Evolutionary conservation across 2,797 vertebrate genomes (phyloP), one percentile per base, ranked within the genome.

Genomic region (Echiichthys vipera): DNA sequence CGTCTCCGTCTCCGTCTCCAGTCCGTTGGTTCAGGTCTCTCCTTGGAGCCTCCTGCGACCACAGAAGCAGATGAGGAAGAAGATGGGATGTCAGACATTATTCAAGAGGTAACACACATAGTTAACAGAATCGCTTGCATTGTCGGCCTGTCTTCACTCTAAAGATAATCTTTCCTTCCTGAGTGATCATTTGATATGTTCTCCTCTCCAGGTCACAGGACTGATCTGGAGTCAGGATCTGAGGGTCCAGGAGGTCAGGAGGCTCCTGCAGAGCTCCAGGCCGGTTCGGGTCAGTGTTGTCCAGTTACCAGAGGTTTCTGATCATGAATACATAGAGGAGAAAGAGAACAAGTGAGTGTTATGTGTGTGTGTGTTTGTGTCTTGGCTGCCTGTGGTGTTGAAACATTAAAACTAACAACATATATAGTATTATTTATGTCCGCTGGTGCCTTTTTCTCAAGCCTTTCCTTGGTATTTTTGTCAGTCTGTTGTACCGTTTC

Each of bases 311-410:
- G 98, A 99, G 83, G 96, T 99, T 65, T 99, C 96, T 37, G 98
- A 99, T 83, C 98, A 99, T 0, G 98, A 99, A 87, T 99, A 97
- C 90, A 98, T 99, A 1, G 98, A 99, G 80, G 98, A 99, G 88
- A 99, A 98, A 79, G 98, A 99, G 85, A 99, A 98, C 91, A 95
- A 98, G 98, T 98, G 71, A 89, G 94, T 71, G 4, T 36, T 20
- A 15, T 37, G 5, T 68, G 2, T 39, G 25, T 46, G 0, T 9
- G 5, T 50, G 9, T 45, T 2, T 43, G 17, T 30, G 24, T 62
- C 18, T 5, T 24, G 5, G 20, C 9, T 17, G 10, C 20, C 0
- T 66, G 62, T 65, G 10, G 13, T 70, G 12, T 59, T 46, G 6
- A 22, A 54, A 51, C 22, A 32, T 25, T n/a, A n/a, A n/a, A n/a